A percentile compares a stretch with the other conserved stretches of the same genome.
These are phyloP conservation scores for Drosophila setifemur DNA, from an alignment of 1,140 invertebrate species.

Conservation along the genomic window DNA sequence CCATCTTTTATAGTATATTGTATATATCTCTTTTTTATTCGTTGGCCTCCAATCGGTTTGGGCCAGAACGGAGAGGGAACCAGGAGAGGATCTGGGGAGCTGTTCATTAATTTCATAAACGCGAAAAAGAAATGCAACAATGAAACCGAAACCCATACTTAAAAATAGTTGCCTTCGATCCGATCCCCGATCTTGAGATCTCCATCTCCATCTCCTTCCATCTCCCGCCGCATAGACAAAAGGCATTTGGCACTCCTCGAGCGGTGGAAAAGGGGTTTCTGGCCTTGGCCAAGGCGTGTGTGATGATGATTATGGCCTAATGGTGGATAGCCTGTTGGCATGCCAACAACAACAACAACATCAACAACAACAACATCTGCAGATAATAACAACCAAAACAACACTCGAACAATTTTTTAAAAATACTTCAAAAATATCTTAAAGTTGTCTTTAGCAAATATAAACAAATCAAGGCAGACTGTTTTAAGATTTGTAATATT, in stretches of 20 bases:
- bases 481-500: too few relatives aligned
- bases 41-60: conserved; percentile 34
- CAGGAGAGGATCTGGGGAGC: conserved; percentile 39
- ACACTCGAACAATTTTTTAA: conserved; percentile 3
- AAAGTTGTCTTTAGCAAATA: too few relatives aligned
- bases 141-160: conserved; percentile 80
- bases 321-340: conserved; percentile 76
- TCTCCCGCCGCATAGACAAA: conserved; percentile 67
- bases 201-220: conserved; percentile 14
- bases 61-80: conserved; percentile 24
- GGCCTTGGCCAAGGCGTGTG: conserved; percentile 72
- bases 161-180: conserved; percentile 60
- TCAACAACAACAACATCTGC: conserved; percentile 41
- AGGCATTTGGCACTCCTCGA: conserved; percentile 73
- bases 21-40: conserved; percentile 5
- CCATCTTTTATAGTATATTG: conserved; percentile 2
- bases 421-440: too few relatives aligned
- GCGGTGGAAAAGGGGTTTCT: conserved; percentile 12
- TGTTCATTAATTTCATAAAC: conserved; percentile 80
- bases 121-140: conserved; percentile 79
- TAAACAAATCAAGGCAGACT: too few relatives aligned
- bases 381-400: conserved; percentile 50
- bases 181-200: background rate
- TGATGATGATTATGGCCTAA: conserved; percentile 80
- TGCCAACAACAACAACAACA: conserved; percentile 49